Conservation (phyloP, 1,140 invertebrate genomes). For the Paralvinella palmiformis region DNA sequence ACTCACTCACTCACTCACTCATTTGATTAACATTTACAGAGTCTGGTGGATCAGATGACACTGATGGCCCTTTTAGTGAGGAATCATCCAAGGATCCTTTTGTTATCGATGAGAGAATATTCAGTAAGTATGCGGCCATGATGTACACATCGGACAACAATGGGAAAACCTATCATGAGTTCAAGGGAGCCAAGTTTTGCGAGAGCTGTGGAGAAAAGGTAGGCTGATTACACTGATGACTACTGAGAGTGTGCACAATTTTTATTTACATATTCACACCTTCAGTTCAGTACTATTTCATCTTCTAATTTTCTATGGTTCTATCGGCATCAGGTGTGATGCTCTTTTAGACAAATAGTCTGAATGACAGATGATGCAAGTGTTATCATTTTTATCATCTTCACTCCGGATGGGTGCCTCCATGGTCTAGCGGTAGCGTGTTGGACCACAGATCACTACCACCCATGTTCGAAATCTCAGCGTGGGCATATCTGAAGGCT, state of each 20-base stretch:
- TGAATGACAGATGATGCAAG: too few species aligned
- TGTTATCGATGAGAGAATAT: conserved; percentile 43
- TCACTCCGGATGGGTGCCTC: too few species aligned
- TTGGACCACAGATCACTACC: too few species aligned
- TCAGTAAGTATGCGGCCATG: conserved; percentile 49
- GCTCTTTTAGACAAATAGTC: not conserved
- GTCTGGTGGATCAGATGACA: not conserved
- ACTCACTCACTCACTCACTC: not conserved
- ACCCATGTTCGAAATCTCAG: too few species aligned
- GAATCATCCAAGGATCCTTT: conserved; percentile 35
- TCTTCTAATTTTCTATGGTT: not conserved
- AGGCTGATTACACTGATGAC: too few species aligned
- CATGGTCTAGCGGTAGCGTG: too few species aligned
- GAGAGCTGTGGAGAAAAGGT: conserved; percentile 48
- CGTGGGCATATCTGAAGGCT: too few species aligned
- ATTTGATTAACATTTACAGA: not conserved
- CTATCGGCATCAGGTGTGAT: not conserved
- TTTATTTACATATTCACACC: too few species aligned
- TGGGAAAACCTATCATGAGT: conserved; percentile 42
- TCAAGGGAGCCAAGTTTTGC: conserved; percentile 45
- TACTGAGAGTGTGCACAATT: too few species aligned
- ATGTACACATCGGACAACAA: conserved; percentile 42
- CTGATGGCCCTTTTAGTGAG: conserved; percentile 15
- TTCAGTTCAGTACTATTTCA: too few species aligned
- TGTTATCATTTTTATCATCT: too few species aligned